Conservation (phyloP, 2,888 invertebrate species). For the Sinhomidia bicolor region DNA sequence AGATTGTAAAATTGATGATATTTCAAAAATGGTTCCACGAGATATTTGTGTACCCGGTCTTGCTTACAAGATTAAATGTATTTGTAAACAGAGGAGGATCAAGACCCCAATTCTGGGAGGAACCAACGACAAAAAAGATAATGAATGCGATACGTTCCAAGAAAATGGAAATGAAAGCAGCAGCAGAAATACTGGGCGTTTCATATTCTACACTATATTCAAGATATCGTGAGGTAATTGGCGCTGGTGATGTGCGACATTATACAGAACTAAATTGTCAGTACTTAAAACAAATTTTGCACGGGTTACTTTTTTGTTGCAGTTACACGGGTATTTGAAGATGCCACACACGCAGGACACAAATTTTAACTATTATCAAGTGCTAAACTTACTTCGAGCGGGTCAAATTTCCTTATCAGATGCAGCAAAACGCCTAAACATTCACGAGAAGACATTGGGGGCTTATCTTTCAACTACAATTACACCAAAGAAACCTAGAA, state of each 20-base stretch:
- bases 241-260: neutral
- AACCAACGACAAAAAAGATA: constrained; percentile 92
- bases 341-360: constrained; percentile 80
- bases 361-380: constrained; percentile 80
- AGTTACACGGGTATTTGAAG: constrained; percentile 80
- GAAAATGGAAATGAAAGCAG: constrained; percentile 96
- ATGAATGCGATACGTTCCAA: constrained; percentile 95
- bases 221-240: constrained; percentile 88
- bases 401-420: constrained; percentile 84
- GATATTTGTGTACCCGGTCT: no score
- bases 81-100: constrained; percentile 84
- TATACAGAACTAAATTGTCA: neutral
- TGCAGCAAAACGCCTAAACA: constrained; percentile 89
- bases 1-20: no score
- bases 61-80: neutral
- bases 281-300: no score
- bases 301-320: constrained; percentile 34
- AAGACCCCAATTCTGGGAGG: constrained; percentile 96
- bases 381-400: constrained; percentile 80
- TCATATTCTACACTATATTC: constrained; percentile 96
- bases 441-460: constrained; percentile 88
- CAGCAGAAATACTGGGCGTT: constrained; percentile 93
- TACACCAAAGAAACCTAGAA: constrained; percentile 80
- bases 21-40: no score
- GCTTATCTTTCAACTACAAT: constrained; percentile 85